Evolutionary conservation across 2,797 vertebrate genomes (phyloP), one percentile per base, ranked within the genome.

Genomic region (Salarias fasciatus): DNA sequence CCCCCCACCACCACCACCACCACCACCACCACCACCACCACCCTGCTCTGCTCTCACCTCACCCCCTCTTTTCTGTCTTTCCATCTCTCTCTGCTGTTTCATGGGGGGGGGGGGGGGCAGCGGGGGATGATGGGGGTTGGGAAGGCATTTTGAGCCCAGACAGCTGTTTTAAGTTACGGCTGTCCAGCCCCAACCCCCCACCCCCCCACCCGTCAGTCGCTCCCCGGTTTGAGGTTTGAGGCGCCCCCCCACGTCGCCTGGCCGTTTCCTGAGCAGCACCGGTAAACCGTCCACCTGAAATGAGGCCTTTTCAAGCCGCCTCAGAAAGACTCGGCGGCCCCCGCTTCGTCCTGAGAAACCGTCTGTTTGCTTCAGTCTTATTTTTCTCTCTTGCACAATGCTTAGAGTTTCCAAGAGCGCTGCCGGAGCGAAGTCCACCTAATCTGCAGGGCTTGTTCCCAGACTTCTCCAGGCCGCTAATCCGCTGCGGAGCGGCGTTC

Each of bases 131-230:
- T 40, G 53, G 53, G 50, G 63, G 45, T 28, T 15, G 43, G 67
- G 36, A 12, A 11, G 43, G 41, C 0, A 0, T 31, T 47, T 77
- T 72, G 69, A 88, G 69, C 54, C 71, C 56, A 15, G 72, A 66
- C 88, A 89, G 87, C 87, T 90, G 89, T 75, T 86, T 58, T 49
- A 43, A 84, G 70, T 91, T 87, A 85, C 28, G 49, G 35, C 72
- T 11, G 5, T 47, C 77, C 75, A 52, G 24, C 67, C 31, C 67
- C 63, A 28, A 47, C 51, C n/a, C 57, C 29, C 35, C 4, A 7
- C 4, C 4, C 4, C 7, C 44, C 56, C 54, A 46, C 68, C 29
- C 53, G 62, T 80, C 87, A 77, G 28, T 82, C 41, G 48, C 46
- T 8, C 36, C 72, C 53, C 69, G 24, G 46, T 74, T 79, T 51